These are phyloP conservation scores for Lipophrys pholis DNA, from an alignment of 2,113 vertebrate genomes.

Conservation along the genomic window DNA sequence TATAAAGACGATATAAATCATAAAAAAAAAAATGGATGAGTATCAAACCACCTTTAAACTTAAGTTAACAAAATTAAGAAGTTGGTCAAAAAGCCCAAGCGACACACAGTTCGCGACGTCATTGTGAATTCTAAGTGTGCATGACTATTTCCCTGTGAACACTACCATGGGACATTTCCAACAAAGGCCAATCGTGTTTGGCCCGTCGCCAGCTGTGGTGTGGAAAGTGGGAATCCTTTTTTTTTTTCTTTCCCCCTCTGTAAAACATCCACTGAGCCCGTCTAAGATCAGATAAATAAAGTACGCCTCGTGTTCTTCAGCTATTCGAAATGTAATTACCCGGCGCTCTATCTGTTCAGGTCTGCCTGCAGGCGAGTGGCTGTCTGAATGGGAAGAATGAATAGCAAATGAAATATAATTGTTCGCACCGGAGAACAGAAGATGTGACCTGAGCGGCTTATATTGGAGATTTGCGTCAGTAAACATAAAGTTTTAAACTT, in stretches of 20 bases:
- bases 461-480: background rate
- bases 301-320: conserved; percentile 30
- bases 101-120: background rate
- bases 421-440: conserved; percentile 1
- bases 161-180: conserved; percentile 27
- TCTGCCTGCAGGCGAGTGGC: conserved; percentile 44
- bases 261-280: conserved; percentile 38
- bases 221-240: conserved; percentile 16
- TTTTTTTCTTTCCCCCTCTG: conserved; percentile 5
- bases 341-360: conserved; percentile 30
- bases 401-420: conserved; percentile 35
- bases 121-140: conserved; percentile 3
- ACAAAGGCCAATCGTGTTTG: conserved; percentile 34
- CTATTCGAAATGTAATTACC: conserved; percentile 52
- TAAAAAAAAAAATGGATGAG: no score
- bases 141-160: conserved; percentile 10
- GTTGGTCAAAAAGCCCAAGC: background rate
- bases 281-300: conserved; percentile 50
- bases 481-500: background rate
- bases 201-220: background rate
- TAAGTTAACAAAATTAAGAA: background rate
- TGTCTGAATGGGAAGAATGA: conserved; percentile 24
- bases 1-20: no score
- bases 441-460: conserved; percentile 7
- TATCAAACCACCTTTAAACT: background rate